phyloP scores from a whole-genome alignment of 2,113 vertebrate genomes.

The Coregonus clupeaformis region DNA sequence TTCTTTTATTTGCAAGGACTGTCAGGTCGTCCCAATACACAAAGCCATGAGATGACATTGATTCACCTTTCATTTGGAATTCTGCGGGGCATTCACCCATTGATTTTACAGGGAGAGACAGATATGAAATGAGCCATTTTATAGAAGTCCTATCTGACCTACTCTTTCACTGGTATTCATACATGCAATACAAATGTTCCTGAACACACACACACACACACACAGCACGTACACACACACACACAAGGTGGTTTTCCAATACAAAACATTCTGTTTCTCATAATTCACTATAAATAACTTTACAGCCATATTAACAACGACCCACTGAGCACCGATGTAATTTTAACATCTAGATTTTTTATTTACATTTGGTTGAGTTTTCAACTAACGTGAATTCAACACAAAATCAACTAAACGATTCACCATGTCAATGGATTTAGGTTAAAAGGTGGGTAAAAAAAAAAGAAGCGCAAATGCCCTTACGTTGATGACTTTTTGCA shows the following conservation, averaged over 20 bases:
- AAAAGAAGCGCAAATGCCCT: too few relatives aligned
- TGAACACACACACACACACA: neutral
- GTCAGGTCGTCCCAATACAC: slow-evolving; percentile 56
- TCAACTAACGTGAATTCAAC: too few relatives aligned
- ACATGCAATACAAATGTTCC: slow-evolving; percentile 20
- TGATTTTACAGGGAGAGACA: slow-evolving; percentile 59
- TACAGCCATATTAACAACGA: too few relatives aligned
- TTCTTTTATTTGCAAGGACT: slow-evolving; percentile 53
- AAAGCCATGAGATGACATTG: slow-evolving; percentile 63
- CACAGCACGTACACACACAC: slow-evolving; percentile 6
- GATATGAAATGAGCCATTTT: slow-evolving; percentile 60
- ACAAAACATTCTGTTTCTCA: too few relatives aligned
- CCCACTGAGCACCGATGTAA: too few relatives aligned
- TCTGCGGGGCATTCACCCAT: slow-evolving; percentile 55
- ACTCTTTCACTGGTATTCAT: slow-evolving; percentile 11
- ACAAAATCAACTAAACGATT: too few relatives aligned
- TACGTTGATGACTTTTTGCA: too few relatives aligned
- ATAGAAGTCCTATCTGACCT: slow-evolving; percentile 35
- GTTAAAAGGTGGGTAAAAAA: too few relatives aligned
- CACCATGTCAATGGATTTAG: too few relatives aligned
- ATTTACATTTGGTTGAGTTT: too few relatives aligned
- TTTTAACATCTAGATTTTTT: too few relatives aligned
- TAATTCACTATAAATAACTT: too few relatives aligned
- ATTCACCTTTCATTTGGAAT: slow-evolving; percentile 70
- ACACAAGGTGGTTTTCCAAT: neutral